Evolutionary conservation across 2,113 vertebrate genomes (phyloP).

Genomic region (Caranx melampygus): DNA sequence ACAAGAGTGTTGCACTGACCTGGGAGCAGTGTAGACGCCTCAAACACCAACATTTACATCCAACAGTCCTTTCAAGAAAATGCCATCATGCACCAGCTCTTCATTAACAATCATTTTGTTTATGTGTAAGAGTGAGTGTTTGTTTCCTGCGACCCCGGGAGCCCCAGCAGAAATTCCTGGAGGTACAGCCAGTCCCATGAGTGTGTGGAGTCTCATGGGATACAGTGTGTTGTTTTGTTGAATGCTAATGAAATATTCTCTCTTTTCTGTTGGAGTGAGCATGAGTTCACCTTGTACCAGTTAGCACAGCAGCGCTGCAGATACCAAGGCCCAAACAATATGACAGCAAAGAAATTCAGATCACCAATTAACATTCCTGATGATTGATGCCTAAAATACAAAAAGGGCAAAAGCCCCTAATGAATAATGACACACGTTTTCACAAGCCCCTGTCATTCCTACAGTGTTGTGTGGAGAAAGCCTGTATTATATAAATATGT

Average conservation of each 20-base stretch:
- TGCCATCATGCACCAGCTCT: neutral
- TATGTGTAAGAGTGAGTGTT: constrained; percentile 6
- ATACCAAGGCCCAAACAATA: too few relatives aligned
- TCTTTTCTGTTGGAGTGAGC: neutral
- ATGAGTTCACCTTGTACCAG: too few relatives aligned
- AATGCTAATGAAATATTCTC: neutral
- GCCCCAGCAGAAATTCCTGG: neutral
- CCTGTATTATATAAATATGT: too few relatives aligned
- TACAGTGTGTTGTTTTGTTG: neutral
- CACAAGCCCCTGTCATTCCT: too few relatives aligned
- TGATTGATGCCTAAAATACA: too few relatives aligned
- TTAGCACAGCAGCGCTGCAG: too few relatives aligned
- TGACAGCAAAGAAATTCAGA: too few relatives aligned
- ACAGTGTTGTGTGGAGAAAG: too few relatives aligned
- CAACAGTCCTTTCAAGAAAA: constrained; percentile 7
- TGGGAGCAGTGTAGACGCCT: constrained; percentile 9
- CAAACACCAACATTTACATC: constrained; percentile 20
- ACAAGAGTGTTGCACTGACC: constrained; percentile 1
- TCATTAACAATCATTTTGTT: neutral
- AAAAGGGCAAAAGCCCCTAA: too few relatives aligned
- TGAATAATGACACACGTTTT: too few relatives aligned
- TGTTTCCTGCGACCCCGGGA: neutral
- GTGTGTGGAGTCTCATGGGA: neutral
- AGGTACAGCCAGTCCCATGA: neutral
- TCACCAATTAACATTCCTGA: too few relatives aligned